Evolutionary conservation across 2,113 vertebrate species (phyloP), one percentile per base, ranked within the genome.

Genomic region (Pseudopodoces humilis): DNA sequence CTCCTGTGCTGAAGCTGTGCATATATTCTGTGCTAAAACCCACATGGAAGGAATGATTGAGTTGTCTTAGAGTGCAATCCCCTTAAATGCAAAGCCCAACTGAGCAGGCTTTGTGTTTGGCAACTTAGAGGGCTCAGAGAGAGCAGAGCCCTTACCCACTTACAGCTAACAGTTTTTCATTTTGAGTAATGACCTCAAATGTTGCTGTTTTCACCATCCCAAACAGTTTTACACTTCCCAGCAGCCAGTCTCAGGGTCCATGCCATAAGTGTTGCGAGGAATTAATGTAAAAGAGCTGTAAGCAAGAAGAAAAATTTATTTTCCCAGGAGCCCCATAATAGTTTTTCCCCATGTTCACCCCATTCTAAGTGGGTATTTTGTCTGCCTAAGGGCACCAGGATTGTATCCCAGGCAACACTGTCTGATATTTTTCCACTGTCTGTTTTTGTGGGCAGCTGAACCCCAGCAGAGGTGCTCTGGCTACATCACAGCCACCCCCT

Each of bases 371-470:
- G 79, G 25, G 63, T 60, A 62, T 97, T 90, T 96, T 71, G n/a
- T 44, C 82, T 94, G 82, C 60, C 23, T 78, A 16, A 90, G 88
- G 85, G 90, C 76, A 49, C 28, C 56, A 70, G 64, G 64, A 58
- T 88, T 93, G 80, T 92, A 95, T 88, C 83, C 86, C 86, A 82
- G 90, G 62, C 79, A 92, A 77, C 83, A 41, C 16, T 43, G n/a
- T 46, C 60, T n/a, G 72, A 79, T 92, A n/a, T 56, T 94, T 91
- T 89, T 70, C 58, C 55, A 23, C 28, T 55, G 13, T 47, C 31
- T 78, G 2, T 86, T 84, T 89, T 60, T 69, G 43, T 55, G 91
- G 78, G 63, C 55, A 62, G 46, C 46, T 37, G 39, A 79, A 69
- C 67, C n/a, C 70, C 44, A 46, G 63, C 43, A 79, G 65, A 86